Evolutionary conservation across 64 coral and sea anemone genomes (phyloP), one percentile per base, ranked within the genome.

Genomic region (Montipora cactus): DNA sequence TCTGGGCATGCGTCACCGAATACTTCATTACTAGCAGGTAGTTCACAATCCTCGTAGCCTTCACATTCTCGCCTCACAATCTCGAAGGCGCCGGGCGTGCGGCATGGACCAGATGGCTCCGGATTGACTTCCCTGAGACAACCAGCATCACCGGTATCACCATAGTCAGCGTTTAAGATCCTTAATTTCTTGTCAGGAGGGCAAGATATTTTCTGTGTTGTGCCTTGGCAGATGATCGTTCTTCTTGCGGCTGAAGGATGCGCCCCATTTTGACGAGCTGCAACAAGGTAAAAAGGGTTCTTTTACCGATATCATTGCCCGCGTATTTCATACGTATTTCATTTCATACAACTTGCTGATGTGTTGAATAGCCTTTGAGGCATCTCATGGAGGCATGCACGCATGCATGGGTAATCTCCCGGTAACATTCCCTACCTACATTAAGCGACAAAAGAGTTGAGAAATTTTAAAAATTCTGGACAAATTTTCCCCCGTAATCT

Each of bases 1-100:
- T 75, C 77, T 12, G 85, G 83, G 61, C 92, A 93, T 20, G 85
- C 83, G 62, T 73, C 48, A 47, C 92, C 92, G 45, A 93, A 93
- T 55, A 88, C 10, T 2, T 79, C 92, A 81, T 93, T 82, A 61
- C 87, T 88, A 13, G 92, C 83, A 12, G 46, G n/a, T 61, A 93
- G 74, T 61, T 79, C 22, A 81, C 92, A 93, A 44, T 88, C 77
- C 12, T 93, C 92, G 55, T 80, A 79, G 16, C 87, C 92, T 19
- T 93, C 84, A 74, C 92, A 93, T 1, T 80, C 64, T 51, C 59
- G 67, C 47, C 87, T 93, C 16, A 93, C 92, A n/a, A 47, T 68
- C 12, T 93, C 84, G 37, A 79, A 93, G 3, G 92, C 84, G 45
- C 84, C 84, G 13, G 92, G 84, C 44, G 92, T 80, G 62, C 87